phyloP scores from a whole-genome alignment of 2,113 vertebrate genomes.

The Parotia lawesii region DNA sequence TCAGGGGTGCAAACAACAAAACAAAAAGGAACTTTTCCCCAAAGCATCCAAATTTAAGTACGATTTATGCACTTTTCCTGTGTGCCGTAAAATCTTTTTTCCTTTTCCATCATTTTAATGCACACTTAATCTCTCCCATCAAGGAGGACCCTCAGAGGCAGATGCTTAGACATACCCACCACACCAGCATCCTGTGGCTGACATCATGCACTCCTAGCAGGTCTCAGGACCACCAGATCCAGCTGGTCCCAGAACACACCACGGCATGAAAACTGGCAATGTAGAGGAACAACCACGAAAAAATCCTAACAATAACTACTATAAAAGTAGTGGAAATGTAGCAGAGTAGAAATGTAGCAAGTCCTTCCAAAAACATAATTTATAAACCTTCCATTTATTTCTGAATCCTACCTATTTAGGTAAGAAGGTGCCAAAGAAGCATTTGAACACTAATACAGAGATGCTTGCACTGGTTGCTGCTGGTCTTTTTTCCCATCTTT shows the following conservation, averaged over 20 bases:
- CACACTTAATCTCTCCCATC: neutral
- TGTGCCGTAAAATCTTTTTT: neutral
- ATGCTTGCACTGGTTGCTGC: neutral
- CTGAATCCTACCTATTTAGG: neutral
- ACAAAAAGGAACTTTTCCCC: neutral
- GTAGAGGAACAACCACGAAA: fast-evolving
- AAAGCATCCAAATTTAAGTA: neutral
- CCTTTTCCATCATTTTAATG: neutral
- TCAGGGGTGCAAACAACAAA: neutral
- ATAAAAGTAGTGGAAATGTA: neutral
- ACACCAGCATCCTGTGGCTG: neutral
- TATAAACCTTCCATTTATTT: neutral
- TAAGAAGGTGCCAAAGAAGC: neutral
- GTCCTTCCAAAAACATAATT: neutral
- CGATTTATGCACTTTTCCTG: fast-evolving
- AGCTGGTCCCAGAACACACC: neutral
- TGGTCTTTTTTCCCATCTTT: neutral
- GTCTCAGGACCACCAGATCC: neutral
- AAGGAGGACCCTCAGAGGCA: neutral
- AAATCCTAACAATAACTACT: neutral
- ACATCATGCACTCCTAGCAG: neutral
- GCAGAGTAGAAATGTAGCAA: neutral
- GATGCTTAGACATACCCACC: neutral
- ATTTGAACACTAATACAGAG: neutral
- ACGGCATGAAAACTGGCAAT: neutral